phyloP scores from a whole-genome alignment of 2,888 invertebrate genomes.

The Volucella bombylans region DNA sequence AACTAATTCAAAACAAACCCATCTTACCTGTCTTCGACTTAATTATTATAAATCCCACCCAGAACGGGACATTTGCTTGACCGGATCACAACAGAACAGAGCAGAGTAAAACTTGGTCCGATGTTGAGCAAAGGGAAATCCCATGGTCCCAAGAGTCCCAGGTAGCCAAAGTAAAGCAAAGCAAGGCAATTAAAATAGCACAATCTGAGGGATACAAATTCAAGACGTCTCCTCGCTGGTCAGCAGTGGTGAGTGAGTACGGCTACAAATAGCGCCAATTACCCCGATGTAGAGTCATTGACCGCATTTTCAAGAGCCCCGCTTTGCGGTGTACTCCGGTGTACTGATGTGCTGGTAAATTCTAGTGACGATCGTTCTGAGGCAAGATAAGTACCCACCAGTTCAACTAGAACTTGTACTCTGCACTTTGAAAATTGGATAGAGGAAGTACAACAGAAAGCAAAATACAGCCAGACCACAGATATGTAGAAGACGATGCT shows the following conservation, averaged over 20 bases:
- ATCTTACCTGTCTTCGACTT: conserved; percentile 34
- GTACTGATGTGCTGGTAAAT: conserved; percentile 14
- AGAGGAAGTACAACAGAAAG: conserved; percentile 8
- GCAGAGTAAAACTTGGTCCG: neutral
- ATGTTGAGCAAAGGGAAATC: conserved; percentile 32
- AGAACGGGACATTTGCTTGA: conserved; percentile 49
- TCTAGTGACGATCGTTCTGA: neutral
- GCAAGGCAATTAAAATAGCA: conserved; percentile 44
- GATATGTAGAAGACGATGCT: conserved; percentile 8
- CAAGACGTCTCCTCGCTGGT: neutral
- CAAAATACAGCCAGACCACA: neutral
- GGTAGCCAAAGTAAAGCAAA: neutral
- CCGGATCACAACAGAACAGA: conserved; percentile 9
- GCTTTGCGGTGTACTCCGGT: neutral
- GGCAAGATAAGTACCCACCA: too few species aligned
- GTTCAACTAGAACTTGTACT: conserved; percentile 4
- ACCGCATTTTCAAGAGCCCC: conserved; percentile 53
- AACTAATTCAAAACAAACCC: conserved; percentile 28
- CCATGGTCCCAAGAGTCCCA: neutral
- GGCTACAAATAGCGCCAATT: conserved; percentile 60
- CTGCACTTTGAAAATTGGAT: conserved; percentile 14
- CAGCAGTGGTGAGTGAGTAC: neutral
- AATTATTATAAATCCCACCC: conserved; percentile 35
- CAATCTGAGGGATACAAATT: conserved; percentile 34
- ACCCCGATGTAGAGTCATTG: conserved; percentile 58